A percentile compares a stretch with the other conserved stretches of the same genome.
phyloP scores from a whole-genome alignment of 2,888 invertebrate genomes.

The Mesorhabditis sp. region DNA sequence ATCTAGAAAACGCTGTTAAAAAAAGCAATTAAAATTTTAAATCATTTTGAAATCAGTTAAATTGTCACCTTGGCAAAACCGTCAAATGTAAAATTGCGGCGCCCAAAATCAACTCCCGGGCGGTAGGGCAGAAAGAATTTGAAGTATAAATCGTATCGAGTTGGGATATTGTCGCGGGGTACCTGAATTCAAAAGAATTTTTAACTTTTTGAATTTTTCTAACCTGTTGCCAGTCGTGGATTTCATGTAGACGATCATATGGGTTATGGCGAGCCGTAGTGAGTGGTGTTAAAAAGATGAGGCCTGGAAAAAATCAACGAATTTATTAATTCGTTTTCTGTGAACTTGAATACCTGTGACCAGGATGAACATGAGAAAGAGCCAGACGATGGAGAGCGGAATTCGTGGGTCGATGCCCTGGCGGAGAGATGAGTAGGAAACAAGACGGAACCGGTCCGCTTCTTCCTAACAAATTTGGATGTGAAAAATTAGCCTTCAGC shows the following conservation, averaged over 20 bases:
- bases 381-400: not conserved
- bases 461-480: not conserved
- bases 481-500: not conserved
- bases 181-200: conserved; percentile 26
- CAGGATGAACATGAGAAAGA: not conserved
- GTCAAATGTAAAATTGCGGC: not conserved
- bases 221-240: not conserved
- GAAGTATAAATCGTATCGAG: conserved; percentile 26
- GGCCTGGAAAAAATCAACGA: not conserved
- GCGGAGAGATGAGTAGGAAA: not conserved
- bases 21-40: too few species aligned
- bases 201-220: conserved; percentile 11
- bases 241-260: not conserved
- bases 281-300: not conserved
- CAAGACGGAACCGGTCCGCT: not conserved
- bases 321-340: too few species aligned
- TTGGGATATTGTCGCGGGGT: conserved; percentile 30
- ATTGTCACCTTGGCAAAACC: not conserved
- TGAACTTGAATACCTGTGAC: not conserved
- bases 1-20: not conserved
- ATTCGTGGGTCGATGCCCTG: not conserved
- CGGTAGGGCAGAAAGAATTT: conserved; percentile 33
- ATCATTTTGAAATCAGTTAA: not conserved
- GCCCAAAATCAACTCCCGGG: conserved; percentile 18
- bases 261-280: not conserved